phyloP scores from a whole-genome alignment of 2,888 invertebrate genomes.

The Drosophila greeni region DNA sequence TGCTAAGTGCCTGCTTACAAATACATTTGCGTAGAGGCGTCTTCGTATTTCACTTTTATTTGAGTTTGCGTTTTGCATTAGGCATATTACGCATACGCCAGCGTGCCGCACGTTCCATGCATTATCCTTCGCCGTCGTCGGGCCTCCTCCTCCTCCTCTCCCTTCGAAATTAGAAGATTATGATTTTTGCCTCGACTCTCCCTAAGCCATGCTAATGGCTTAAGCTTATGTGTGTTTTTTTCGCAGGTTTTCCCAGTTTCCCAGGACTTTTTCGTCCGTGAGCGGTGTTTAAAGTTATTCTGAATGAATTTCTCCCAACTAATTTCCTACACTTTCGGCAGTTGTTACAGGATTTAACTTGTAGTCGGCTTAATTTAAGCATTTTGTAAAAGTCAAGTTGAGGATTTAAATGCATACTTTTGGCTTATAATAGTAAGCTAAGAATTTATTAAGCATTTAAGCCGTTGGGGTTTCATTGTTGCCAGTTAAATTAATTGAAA shows the following conservation, averaged over 20 bases:
- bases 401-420: neutral
- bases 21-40: slow-evolving; percentile 62
- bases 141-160: slow-evolving; percentile 1
- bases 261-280: slow-evolving; percentile 14
- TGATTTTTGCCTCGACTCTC: slow-evolving; percentile 57
- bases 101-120: slow-evolving; percentile 45
- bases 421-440: neutral
- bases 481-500: neutral
- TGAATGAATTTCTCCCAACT: slow-evolving; percentile 25
- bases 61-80: slow-evolving; percentile 73
- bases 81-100: slow-evolving; percentile 69
- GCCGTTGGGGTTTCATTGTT: too few species aligned
- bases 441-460: neutral
- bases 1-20: slow-evolving; percentile 73
- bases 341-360: slow-evolving; percentile 7
- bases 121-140: slow-evolving; percentile 19
- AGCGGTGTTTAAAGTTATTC: slow-evolving; percentile 22
- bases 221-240: slow-evolving; percentile 54
- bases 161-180: slow-evolving; percentile 64
- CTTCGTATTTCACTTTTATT: slow-evolving; percentile 67
- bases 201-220: slow-evolving; percentile 64
- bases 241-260: too few species aligned
- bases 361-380: slow-evolving; percentile 4
- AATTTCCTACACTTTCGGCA: slow-evolving; percentile 49
- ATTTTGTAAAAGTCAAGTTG: neutral